phyloP scores from a whole-genome alignment of 35 echinoderm and acorn worm species.

The Heliocidaris tuberculata region DNA sequence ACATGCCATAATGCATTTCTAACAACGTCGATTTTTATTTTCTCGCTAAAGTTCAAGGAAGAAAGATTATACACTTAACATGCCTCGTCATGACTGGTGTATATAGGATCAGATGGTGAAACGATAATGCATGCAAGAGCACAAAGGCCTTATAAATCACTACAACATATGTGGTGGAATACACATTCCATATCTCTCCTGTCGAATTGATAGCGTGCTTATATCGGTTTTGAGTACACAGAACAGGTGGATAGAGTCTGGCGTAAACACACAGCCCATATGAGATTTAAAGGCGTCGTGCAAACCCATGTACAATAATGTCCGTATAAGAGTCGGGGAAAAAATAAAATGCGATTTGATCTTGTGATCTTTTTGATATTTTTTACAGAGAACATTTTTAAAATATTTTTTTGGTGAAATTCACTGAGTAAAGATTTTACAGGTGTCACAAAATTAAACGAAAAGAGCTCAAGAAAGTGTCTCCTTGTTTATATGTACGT shows the following conservation, averaged over 20 bases:
- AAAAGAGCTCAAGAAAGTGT: too few relatives aligned
- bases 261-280: neutral
- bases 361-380: neutral
- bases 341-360: neutral
- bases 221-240: neutral
- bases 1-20: too few relatives aligned
- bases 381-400: too few relatives aligned
- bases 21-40: too few relatives aligned
- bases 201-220: neutral
- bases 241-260: neutral
- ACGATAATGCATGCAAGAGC: neutral
- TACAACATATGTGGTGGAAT: neutral
- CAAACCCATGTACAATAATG: neutral
- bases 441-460: too few relatives aligned
- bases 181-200: neutral
- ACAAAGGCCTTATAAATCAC: neutral
- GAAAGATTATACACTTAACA: too few relatives aligned
- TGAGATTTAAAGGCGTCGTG: neutral
- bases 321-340: too few relatives aligned
- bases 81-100: too few relatives aligned
- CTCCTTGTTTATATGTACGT: too few relatives aligned
- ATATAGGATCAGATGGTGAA: neutral
- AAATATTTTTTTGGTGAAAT: too few relatives aligned
- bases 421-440: too few relatives aligned
- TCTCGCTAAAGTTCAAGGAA: too few relatives aligned